Evolutionary conservation across 2,888 invertebrate species (phyloP).

Genomic region (Dryadula phaetusa): DNA sequence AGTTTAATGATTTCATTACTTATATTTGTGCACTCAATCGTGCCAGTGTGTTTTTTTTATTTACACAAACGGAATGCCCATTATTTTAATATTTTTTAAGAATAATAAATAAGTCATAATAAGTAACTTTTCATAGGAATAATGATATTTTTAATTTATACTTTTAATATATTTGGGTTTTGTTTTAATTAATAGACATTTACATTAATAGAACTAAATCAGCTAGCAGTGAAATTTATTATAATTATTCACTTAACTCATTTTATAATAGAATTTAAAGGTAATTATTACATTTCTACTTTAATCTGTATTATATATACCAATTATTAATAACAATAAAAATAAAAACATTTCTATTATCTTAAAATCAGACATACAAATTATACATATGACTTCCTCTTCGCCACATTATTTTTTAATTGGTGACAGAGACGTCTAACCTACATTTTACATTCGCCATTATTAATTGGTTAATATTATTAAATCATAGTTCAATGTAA

Average conservation of each 20-base stretch:
- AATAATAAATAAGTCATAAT: background rate
- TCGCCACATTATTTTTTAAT: too few relatives aligned
- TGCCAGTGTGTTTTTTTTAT: background rate
- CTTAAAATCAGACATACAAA: too few relatives aligned
- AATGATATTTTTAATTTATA: background rate
- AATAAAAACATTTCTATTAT: too few relatives aligned
- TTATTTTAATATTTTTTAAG: background rate
- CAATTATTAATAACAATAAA: too few relatives aligned
- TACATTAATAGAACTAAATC: background rate
- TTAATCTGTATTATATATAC: background rate
- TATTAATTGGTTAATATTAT: too few relatives aligned
- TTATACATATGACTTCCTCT: too few relatives aligned
- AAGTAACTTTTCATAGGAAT: background rate
- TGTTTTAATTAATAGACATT: too few relatives aligned
- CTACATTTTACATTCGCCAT: too few relatives aligned
- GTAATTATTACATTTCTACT: background rate
- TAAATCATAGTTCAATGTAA: too few relatives aligned
- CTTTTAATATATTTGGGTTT: background rate
- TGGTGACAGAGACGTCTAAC: too few relatives aligned
- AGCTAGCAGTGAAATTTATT: background rate
- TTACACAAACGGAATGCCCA: background rate
- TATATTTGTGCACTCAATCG: background rate
- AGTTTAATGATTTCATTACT: conserved; percentile 14
- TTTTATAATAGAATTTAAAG: background rate
- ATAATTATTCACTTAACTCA: background rate